Evolutionary conservation across 2,888 invertebrate species (phyloP).

Genomic region (Limnephilus rhombicus): DNA sequence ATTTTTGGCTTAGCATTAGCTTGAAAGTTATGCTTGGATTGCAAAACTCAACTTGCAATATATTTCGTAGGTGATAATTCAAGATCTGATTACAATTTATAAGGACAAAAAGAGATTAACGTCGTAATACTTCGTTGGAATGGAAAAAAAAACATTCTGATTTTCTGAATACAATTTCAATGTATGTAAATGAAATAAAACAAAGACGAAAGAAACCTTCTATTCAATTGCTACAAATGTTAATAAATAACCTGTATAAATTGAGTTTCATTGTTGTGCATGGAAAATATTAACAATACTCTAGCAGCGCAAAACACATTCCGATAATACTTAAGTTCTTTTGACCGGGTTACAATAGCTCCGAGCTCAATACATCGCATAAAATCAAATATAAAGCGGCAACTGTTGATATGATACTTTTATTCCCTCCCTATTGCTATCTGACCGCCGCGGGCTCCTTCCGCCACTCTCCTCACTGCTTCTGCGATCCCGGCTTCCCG

Average conservation of each 20-base stretch:
- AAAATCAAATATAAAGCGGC: constrained; percentile 64
- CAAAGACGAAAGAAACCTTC: background rate
- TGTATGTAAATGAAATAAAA: background rate
- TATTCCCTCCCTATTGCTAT: constrained; percentile 52
- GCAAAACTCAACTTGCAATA: background rate
- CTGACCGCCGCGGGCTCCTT: constrained; percentile 25
- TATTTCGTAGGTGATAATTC: background rate
- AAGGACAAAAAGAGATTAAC: background rate
- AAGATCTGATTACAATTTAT: background rate
- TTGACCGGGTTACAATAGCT: constrained; percentile 60
- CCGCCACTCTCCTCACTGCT: constrained; percentile 13
- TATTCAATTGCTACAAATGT: background rate
- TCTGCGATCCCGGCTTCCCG: background rate
- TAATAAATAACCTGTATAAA: background rate
- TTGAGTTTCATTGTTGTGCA: background rate
- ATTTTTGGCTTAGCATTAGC: background rate
- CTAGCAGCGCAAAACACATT: constrained; percentile 14
- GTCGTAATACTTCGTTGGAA: too few species aligned
- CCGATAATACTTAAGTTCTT: constrained; percentile 37
- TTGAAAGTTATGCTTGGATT: background rate
- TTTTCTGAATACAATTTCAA: background rate
- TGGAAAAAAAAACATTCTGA: background rate
- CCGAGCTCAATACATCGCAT: constrained; percentile 57
- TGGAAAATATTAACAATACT: background rate
- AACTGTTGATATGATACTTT: constrained; percentile 63